Evolutionary conservation across 2,797 vertebrate species (phyloP).

Genomic region (Acipenser transmontanus): DNA sequence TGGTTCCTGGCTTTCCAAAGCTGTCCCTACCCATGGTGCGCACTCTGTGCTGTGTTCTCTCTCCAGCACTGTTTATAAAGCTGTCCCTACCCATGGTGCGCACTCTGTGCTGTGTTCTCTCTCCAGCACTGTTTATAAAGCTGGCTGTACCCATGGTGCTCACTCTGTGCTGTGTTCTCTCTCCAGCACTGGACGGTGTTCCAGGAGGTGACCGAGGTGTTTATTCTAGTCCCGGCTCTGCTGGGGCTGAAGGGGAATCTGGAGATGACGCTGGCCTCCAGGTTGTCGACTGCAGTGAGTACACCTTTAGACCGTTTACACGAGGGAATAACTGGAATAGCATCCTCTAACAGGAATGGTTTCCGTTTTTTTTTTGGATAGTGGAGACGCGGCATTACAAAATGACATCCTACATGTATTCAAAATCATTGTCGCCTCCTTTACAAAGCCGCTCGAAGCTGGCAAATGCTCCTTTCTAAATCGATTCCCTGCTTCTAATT

Average conservation of each 20-base stretch:
- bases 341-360: too few relatives aligned
- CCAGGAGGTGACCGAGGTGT: slow-evolving; percentile 59
- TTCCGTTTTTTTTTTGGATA: too few relatives aligned
- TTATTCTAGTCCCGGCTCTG: slow-evolving; percentile 89
- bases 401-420: too few relatives aligned
- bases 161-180: slow-evolving; percentile 52
- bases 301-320: too few relatives aligned
- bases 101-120: slow-evolving; percentile 3
- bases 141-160: slow-evolving; percentile 91
- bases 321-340: too few relatives aligned
- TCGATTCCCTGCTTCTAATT: slow-evolving; percentile 24
- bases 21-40: too few relatives aligned
- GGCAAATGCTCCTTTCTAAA: too few relatives aligned
- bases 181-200: slow-evolving; percentile 85
- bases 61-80: neutral
- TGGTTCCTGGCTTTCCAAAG: neutral
- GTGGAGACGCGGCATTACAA: too few relatives aligned
- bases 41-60: slow-evolving; percentile 4
- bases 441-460: too few relatives aligned
- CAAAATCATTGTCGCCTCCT: too few relatives aligned
- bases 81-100: neutral
- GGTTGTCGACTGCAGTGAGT: slow-evolving; percentile 63
- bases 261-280: slow-evolving; percentile 68
- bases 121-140: slow-evolving; percentile 89
- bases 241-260: slow-evolving; percentile 71